Evolutionary conservation across 2,888 invertebrate genomes (phyloP).

Genomic region (Aleiodes alternator): DNA sequence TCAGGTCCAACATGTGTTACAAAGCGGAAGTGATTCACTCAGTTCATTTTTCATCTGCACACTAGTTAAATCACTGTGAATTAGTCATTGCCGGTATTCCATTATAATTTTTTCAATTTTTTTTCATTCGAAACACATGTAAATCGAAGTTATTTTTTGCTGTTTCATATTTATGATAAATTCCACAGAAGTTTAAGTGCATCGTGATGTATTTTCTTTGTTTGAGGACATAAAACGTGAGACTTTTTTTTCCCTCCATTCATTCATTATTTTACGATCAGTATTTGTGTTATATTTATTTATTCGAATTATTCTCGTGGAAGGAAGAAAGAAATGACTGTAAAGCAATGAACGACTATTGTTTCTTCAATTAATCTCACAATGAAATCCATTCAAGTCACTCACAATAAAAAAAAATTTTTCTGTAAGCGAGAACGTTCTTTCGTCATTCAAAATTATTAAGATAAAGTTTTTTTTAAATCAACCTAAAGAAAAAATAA

Average conservation of each 20-base stretch:
- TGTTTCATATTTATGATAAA: neutral
- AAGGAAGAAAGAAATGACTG: neutral
- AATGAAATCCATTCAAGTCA: neutral
- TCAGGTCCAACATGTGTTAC: slow-evolving; percentile 34
- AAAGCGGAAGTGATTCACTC: slow-evolving; percentile 44
- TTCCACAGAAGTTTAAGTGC: slow-evolving; percentile 6
- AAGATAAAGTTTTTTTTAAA: no score
- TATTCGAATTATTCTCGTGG: no score
- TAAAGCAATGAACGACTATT: neutral
- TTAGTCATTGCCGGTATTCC: no score
- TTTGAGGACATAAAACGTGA: neutral
- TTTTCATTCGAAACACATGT: no score
- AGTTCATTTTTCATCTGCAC: slow-evolving; percentile 22
- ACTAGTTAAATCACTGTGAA: slow-evolving; percentile 20
- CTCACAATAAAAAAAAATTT: slow-evolving; percentile 1
- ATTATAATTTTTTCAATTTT: no score
- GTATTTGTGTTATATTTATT: no score
- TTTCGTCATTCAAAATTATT: no score
- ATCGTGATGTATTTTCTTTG: slow-evolving; percentile 19
- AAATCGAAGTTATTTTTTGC: no score
- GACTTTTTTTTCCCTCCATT: neutral
- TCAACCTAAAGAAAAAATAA: no score
- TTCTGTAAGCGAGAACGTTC: neutral
- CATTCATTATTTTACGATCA: slow-evolving; percentile 1
- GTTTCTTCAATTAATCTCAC: neutral